Base-by-base conservation (phyloP, 1,140 invertebrate species). In the Leptestheria dahalacensis region DNA sequence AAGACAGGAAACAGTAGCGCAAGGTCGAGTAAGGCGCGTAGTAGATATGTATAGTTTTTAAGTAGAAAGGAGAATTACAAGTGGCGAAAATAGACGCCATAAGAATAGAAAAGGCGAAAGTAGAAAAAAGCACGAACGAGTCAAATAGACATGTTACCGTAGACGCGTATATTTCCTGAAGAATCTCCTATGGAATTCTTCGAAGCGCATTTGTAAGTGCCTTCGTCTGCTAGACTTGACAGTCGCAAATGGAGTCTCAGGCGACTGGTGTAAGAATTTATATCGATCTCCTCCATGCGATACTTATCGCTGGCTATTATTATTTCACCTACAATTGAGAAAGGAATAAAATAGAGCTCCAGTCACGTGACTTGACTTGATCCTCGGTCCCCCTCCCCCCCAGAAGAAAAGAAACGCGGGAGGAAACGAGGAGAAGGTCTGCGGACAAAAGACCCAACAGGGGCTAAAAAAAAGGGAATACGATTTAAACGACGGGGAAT, bases 111-210 rank as follows among this genome's bases (percentile, higher is more conserved):
- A 10, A 18, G 23, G n/a, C 11, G 23, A 15, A 50, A 50, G 48
- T 18, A 50, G 48, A 47, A 47, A n/a, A 47, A 47, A 26, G 25
- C 56, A n/a, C n/a, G n/a, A n/a, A n/a, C n/a, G 25, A 0, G 1
- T 2, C 15, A 29, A 18, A 60, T 33, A n/a, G n/a, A 57, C 21
- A 12, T 25, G 18, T 25, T 57, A 57, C 61, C 61, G 20, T 62
- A 62, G 46, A 62, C 53, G 1, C 57, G 29, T 2, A 57, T 57
- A 49, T 26, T 41, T 4, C 54, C 61, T 28, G 57, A 54, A 11
- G 61, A 48, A 49, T 62, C 61, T 3, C 61, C 61, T 24, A 62
- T 57, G 24, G 61, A 62, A 57, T 62, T 62, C 18, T 62, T 62
- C 1, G 61, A 55, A 1, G 57, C 47, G 50, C 61, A 62, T 29